Base-by-base conservation (phyloP, 2,888 invertebrate species). In the Incurvaria masculella region DNA sequence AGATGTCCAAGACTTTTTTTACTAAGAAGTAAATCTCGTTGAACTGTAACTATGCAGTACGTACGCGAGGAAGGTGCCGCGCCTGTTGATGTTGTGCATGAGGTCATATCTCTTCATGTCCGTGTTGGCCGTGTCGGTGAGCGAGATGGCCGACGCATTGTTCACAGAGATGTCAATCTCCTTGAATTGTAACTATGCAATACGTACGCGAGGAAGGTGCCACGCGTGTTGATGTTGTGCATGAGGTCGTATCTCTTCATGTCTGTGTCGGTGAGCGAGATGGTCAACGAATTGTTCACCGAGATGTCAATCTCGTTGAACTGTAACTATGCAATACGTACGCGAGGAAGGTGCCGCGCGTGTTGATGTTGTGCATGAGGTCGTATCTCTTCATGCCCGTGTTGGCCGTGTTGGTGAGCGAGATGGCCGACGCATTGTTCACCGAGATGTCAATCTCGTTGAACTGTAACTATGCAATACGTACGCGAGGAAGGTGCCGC, bases 211-310 rank as follows among this genome's bases (percentile, higher is more conserved):
- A 98, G 79, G 69, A 91, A 98, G 1, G 97, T 98, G 56, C 97
- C 98, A 57, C 98, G 83, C 0, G 95, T 88, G 71, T 98, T 98
- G 57, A 98, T 87, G 50, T 83, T 85, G 64, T 97, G 91, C 97
- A 98, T 98, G 40, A 98, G 83, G 72, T 98, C 98, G 64, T 93
- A 98, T 68, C 87, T 83, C 75, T 98, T 98, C 96, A 98, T 97
- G 38, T 93, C 88, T 0, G 96, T 96, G 5, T 84, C 85, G 0
- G 94, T 89, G 46, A 94, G 72, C 0, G 87, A 87, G 59, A 98
- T 98, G 10, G 97, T 97, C 53, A 95, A 95, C 1, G 98, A 97
- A 80, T 98, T 98, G 76, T 98, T 98, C 17, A 98, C 79, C 18
- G 94, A 70, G 55, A 98, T 90, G 65, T 98, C 98, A 58, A 98